Base-by-base conservation (phyloP, 2,888 invertebrate genomes). In the Caenorhabditis sp. region DNA sequence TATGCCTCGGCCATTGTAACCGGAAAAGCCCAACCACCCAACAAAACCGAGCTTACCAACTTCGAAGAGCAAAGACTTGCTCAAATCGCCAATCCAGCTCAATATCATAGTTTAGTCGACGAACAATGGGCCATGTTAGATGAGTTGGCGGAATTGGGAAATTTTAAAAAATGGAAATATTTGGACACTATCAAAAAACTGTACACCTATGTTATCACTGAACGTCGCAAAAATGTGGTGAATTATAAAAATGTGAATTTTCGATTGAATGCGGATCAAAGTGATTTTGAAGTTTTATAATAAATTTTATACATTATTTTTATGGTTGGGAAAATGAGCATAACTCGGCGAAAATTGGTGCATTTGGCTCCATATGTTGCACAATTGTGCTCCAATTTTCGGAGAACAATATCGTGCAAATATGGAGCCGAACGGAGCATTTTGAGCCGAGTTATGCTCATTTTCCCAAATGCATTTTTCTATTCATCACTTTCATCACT, bases 111-210 rank as follows among this genome's bases (percentile, higher is more conserved):
- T n/a, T 52, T 83, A 20, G 62, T 67, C 12, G 70, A 77, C 8
- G 78, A 76, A 4, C 83, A 83, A 61, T 83, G 83, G 83, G 74
- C 68, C 5, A 79, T 82, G 54, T 77, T 79, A 72, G 66, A 67
- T 17, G 61, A 68, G 26, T 62, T 83, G 43, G 70, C 78, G 5
- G 61, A 77, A 43, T 27, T 81, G 54, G 76, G 80, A 12, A 70
- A 64, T 14, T 78, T 78, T 43, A 63, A 65, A 21, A 50, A 65
- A 31, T 73, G 73, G 65, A 49, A 56, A 23, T 67, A 64, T 43
- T 63, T 78, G 64, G 63, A 78, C 56, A 68, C 64, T 12, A 78
- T 78, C 54, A 43, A 49, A n/a, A 78, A 78, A 21, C 43, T 78
- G 54, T 78, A 69, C 62, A 17, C 10, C 12, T 76, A 67, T 27